phyloP scores from a whole-genome alignment of 2,113 vertebrate genomes.

The Platysteira castanea region DNA sequence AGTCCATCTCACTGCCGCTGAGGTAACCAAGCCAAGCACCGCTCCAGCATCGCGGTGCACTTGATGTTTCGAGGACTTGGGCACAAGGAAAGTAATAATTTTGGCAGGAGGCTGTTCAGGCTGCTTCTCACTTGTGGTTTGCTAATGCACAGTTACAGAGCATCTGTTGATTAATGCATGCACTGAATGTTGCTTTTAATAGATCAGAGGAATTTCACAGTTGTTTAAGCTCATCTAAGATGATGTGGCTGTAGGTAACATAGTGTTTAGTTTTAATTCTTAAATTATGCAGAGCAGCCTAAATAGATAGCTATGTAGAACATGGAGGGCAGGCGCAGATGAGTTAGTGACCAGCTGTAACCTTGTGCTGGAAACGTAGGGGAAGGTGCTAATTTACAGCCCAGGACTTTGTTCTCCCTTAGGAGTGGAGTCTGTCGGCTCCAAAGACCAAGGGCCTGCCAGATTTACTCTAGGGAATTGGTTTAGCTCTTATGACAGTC shows the following conservation, averaged over 20 bases:
- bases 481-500: not conserved
- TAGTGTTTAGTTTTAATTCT: slow-evolving; percentile 41
- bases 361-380: not conserved
- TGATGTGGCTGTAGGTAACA: slow-evolving; percentile 49
- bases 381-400: not conserved
- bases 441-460: not conserved
- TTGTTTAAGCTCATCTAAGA: slow-evolving; percentile 28
- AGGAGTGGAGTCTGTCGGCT: not conserved
- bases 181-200: slow-evolving; percentile 10
- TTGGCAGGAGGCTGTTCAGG: not conserved
- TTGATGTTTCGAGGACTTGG: not conserved
- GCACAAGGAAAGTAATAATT: not conserved
- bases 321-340: not conserved
- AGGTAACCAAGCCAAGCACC: not conserved
- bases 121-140: slow-evolving; percentile 39
- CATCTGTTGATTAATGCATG: slow-evolving; percentile 30
- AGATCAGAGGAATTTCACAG: slow-evolving; percentile 27
- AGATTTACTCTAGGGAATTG: not conserved
- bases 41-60: accelerated
- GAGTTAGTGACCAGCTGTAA: not conserved
- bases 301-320: not conserved
- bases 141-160: slow-evolving; percentile 6
- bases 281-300: slow-evolving; percentile 20
- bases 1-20: not conserved
- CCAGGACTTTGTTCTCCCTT: not conserved